phyloP scores from a whole-genome alignment of 2,797 vertebrate species.

The Syndactyla subalaris region DNA sequence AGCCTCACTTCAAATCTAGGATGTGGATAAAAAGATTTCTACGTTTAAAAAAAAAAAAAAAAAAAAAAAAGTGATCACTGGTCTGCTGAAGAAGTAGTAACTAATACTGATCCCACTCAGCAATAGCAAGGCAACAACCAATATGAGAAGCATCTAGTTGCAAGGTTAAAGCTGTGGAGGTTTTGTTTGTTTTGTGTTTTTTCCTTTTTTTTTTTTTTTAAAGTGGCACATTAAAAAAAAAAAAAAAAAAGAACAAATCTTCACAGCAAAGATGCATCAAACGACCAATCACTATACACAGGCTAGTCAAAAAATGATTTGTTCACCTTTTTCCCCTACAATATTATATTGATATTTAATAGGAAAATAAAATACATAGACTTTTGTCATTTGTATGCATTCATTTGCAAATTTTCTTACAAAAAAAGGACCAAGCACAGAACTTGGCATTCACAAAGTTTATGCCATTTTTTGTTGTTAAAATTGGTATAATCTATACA shows the following conservation, averaged over 20 bases:
- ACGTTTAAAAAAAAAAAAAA: background rate
- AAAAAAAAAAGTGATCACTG: background rate
- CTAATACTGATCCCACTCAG: conserved; percentile 72
- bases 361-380: conserved; percentile 94
- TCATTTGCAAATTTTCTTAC: conserved; percentile 87
- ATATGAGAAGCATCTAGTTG: conserved; percentile 69
- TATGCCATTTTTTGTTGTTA: conserved; percentile 89
- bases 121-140: conserved; percentile 52
- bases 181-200: conserved; percentile 48
- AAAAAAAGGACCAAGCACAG: conserved; percentile 85
- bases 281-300: conserved; percentile 64
- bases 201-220: conserved; percentile 1
- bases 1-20: conserved; percentile 14
- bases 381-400: conserved; percentile 85
- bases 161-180: conserved; percentile 69
- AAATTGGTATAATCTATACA: conserved; percentile 91
- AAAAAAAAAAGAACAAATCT: background rate
- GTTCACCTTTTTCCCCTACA: conserved; percentile 77
- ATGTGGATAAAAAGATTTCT: background rate
- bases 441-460: conserved; percentile 91
- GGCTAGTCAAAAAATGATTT: conserved; percentile 76
- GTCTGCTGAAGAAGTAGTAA: conserved; percentile 38
- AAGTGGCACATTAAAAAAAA: conserved; percentile 63
- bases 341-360: conserved; percentile 85
- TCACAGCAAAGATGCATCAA: conserved; percentile 70